A percentile compares a stretch with the other conserved stretches of the same genome.
Evolutionary conservation across 2,797 vertebrate species (phyloP).

Genomic region (Chelonia mydas): DNA sequence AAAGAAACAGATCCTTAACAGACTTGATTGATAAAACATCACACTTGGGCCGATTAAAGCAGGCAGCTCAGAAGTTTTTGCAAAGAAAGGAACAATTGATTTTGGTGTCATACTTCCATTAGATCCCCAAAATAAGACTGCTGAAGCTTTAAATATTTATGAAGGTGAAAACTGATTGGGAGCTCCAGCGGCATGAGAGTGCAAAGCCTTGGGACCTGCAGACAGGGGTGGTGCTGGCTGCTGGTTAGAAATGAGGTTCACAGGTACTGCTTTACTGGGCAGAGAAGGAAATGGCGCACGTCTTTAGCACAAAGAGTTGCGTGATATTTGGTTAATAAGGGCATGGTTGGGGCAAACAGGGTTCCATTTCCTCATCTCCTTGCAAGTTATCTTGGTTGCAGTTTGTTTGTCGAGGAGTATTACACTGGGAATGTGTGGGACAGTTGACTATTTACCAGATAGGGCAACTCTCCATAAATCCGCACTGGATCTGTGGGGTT

Average conservation of each 20-base stretch:
- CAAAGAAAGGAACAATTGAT: slow-evolving; percentile 2
- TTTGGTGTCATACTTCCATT: neutral
- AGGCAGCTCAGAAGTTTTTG: slow-evolving; percentile 15
- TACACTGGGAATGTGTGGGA: neutral
- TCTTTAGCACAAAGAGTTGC: neutral
- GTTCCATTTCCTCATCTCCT: neutral
- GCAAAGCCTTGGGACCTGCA: neutral
- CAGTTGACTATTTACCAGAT: neutral
- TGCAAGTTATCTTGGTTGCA: neutral
- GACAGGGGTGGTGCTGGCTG: neutral
- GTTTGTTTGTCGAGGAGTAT: neutral
- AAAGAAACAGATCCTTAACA: slow-evolving; percentile 66
- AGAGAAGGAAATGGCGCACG: neutral
- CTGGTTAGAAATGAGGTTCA: neutral
- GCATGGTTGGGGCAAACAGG: neutral
- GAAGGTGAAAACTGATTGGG: neutral
- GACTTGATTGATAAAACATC: slow-evolving; percentile 66
- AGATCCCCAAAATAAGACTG: neutral
- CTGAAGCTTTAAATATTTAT: neutral
- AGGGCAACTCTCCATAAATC: neutral
- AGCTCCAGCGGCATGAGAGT: neutral
- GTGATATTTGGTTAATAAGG: neutral
- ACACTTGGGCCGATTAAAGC: slow-evolving; percentile 12
- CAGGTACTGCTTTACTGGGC: neutral
- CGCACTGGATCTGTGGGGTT: neutral